These are phyloP conservation scores for Protonemura montana DNA, from an alignment of 2,888 invertebrate genomes.

Conservation along the genomic window DNA sequence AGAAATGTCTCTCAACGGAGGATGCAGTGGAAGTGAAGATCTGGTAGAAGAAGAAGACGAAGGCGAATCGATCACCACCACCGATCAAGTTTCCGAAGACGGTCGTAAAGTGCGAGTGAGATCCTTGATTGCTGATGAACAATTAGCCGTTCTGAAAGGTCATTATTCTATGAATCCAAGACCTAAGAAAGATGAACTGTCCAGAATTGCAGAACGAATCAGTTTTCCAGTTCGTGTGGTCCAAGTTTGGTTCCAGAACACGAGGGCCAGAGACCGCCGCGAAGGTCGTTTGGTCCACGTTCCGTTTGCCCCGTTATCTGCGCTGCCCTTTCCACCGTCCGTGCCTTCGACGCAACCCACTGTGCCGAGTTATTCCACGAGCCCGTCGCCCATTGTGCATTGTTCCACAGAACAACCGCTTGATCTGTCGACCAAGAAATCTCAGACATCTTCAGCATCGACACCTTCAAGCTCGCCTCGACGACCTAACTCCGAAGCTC, in stretches of 20 bases:
- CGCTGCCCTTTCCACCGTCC: conserved; percentile 46
- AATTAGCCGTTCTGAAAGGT: conserved; percentile 85
- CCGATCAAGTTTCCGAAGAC: conserved; percentile 57
- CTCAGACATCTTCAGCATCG: conserved; percentile 64
- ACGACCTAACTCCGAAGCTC: conserved; percentile 55
- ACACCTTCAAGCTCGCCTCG: conserved; percentile 70
- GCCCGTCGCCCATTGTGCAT: conserved; percentile 35
- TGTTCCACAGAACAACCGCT: conserved; percentile 77
- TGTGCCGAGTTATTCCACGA: conserved; percentile 38
- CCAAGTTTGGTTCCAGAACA: conserved; percentile 97
- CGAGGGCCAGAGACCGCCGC: conserved; percentile 86
- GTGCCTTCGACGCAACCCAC: conserved; percentile 46
- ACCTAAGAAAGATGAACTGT: conserved; percentile 93
- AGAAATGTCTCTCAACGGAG: conserved; percentile 62
- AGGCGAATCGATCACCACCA: conserved; percentile 52
- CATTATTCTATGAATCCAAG: conserved; percentile 90
- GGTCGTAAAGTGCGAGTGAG: conserved; percentile 88
- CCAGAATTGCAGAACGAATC: conserved; percentile 81
- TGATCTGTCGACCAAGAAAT: conserved; percentile 88
- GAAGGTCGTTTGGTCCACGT: conserved; percentile 65
- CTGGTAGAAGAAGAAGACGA: conserved; percentile 54
- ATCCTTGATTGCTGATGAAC: conserved; percentile 93
- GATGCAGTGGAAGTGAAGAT: conserved; percentile 66
- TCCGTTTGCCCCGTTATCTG: conserved; percentile 58
- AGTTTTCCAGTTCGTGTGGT: conserved; percentile 81